Percentiles rank a stretch among this genome's conserved stretches.
phyloP scores from a whole-genome alignment of 2,113 vertebrate genomes.

The Hippocampus comes region DNA sequence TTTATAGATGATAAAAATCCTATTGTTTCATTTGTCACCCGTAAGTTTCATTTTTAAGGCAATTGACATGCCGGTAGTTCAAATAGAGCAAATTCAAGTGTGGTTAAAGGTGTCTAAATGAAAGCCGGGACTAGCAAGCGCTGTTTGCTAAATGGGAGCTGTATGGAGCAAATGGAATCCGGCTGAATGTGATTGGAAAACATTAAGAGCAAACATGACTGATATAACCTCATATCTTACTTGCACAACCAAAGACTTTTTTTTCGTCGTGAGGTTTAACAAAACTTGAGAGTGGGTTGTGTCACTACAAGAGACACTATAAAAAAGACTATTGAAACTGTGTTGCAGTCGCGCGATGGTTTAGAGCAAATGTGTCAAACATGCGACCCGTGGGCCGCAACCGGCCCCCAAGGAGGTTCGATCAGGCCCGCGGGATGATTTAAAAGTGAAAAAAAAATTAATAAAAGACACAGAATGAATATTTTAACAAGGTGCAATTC shows the following conservation, averaged over 20 bases:
- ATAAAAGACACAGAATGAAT: no score
- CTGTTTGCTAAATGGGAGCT: constrained; percentile 42
- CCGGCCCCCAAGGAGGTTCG: no score
- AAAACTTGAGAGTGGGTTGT: constrained; percentile 37
- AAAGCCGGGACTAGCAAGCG: constrained; percentile 13
- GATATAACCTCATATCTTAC: constrained; percentile 21
- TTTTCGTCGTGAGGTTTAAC: constrained; percentile 8
- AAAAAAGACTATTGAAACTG: constrained; percentile 26
- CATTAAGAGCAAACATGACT: constrained; percentile 51
- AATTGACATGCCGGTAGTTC: constrained; percentile 41
- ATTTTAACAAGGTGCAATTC: no score
- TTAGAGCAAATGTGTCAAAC: neutral
- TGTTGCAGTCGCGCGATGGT: constrained; percentile 13
- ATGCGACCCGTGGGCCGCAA: no score
- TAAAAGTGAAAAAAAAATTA: no score
- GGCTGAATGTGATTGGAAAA: constrained; percentile 49
- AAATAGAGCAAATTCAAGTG: constrained; percentile 44
- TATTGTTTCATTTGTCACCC: constrained; percentile 42
- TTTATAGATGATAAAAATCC: constrained; percentile 47
- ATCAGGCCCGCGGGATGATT: no score
- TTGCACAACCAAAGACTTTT: constrained; percentile 34
- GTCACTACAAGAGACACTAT: constrained; percentile 11
- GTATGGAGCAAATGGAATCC: constrained; percentile 45
- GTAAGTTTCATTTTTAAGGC: constrained; percentile 44
- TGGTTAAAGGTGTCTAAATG: constrained; percentile 11